Base-by-base conservation (phyloP, 23 tunicate species). In the Diplosoma virens region DNA sequence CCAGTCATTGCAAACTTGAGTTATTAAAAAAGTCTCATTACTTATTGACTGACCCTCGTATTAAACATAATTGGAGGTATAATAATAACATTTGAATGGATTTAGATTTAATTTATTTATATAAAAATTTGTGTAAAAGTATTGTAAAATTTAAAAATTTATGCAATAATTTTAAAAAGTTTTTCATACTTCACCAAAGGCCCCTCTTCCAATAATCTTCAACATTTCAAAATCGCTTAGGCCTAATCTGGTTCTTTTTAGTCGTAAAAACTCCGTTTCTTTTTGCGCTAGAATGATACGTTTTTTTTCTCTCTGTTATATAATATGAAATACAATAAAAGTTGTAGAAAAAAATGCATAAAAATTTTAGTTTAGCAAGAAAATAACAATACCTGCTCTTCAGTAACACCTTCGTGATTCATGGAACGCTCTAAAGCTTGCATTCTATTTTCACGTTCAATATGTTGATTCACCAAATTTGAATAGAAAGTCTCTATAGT, bases 181-280 rank as follows among this genome's bases (percentile, higher is more conserved):
- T 18, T 6, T 45, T 37, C 69, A 26, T 75, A 95, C 99, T 82
- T 95, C 99, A n/a, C 99, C 99, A 80, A 88, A 95, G 25, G 99
- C 99, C 33, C 99, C 99, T 36, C 96, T 73, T 1, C 99, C 99
- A 68, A 95, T 95, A 0, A 89, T 84, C 55, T 95, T 95, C 37
- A 95, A 76, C 93, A 91, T 91, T 46, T 95, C 99, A 70, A 95
- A 95, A 76, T 95, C 99, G 37, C 87, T 86, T 3, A 89, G 84
- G 30, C 99, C 99, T 46, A 95, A 84, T 48, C 99, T 80, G 18
- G 99, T 95, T 59, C 99, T 68, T 66, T 95, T 95, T 73, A 95
- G 63, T 25, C 99, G 76, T 0, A 95, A 56, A 64, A 95, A 95
- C 56, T 95, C 99, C 4, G 99, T 95, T 63, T 95, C 99, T 63